Conservation (phyloP, 2,888 invertebrate species). For the Dione vanillae region DNA sequence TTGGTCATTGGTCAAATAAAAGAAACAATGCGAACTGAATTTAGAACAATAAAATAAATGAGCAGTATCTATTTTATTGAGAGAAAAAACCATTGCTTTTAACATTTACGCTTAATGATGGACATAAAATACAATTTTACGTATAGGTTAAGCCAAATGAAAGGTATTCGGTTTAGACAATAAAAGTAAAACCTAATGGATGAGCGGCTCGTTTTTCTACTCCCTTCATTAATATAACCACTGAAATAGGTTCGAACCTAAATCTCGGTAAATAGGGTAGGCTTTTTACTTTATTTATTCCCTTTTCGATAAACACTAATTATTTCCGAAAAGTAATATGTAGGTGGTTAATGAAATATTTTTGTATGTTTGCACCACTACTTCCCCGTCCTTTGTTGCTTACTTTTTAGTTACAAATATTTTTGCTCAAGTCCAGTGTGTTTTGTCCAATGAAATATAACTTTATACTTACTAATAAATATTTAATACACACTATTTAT, state of each 20-base stretch:
- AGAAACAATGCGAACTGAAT: constrained; percentile 50
- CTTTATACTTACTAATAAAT: too few relatives aligned
- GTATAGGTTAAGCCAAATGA: constrained; percentile 26
- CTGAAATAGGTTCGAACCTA: constrained; percentile 24
- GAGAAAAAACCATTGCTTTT: background rate
- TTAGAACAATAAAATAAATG: constrained; percentile 26
- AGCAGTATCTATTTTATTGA: background rate
- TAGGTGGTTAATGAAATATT: constrained; percentile 7
- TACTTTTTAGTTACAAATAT: too few relatives aligned
- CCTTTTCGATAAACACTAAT: constrained; percentile 26
- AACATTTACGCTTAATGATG: constrained; percentile 6
- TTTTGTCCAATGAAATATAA: too few relatives aligned
- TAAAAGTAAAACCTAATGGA: constrained; percentile 34
- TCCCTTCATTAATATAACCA: constrained; percentile 26
- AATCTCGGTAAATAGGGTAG: constrained; percentile 20
- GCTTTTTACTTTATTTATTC: constrained; percentile 25
- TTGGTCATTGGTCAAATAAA: constrained; percentile 86
- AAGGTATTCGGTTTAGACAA: constrained; percentile 30
- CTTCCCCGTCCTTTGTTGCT: background rate
- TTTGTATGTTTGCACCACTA: background rate
- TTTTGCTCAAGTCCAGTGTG: too few relatives aligned
- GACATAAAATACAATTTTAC: constrained; percentile 21
- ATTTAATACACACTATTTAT: too few relatives aligned
- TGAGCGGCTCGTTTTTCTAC: constrained; percentile 32
- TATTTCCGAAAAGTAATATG: background rate